Percentiles rank a stretch among this genome's conserved stretches.
Evolutionary conservation across 2,797 vertebrate species (phyloP).

Genomic region (Apogon talboti): DNA sequence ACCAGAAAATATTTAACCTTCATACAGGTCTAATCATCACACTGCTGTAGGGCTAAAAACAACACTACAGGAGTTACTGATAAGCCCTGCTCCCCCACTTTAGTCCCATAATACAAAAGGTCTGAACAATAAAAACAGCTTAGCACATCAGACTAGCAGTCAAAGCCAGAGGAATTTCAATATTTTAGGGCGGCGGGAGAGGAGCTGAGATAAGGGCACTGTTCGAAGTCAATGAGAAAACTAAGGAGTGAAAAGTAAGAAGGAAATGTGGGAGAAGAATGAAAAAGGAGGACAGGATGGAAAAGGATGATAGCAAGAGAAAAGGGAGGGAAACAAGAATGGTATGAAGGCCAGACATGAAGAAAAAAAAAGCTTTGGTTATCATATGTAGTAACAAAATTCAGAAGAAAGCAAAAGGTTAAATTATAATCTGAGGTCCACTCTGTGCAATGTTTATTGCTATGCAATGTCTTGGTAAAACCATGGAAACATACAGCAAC

Average conservation of each 20-base stretch:
- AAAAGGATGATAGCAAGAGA: slow-evolving; percentile 10
- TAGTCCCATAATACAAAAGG: slow-evolving; percentile 20
- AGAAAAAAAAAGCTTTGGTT: slow-evolving; percentile 28
- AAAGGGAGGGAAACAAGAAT: slow-evolving; percentile 3
- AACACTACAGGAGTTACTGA: slow-evolving; percentile 49
- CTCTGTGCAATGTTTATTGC: slow-evolving; percentile 79
- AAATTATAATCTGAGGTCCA: slow-evolving; percentile 62
- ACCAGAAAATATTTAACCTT: slow-evolving; percentile 74
- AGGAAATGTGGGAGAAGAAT: slow-evolving; percentile 18
- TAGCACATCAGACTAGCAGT: slow-evolving; percentile 33
- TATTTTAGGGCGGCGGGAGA: slow-evolving; percentile 59
- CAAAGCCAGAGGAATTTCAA: slow-evolving; percentile 74
- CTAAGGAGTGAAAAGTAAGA: slow-evolving; percentile 16
- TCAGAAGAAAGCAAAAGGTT: slow-evolving; percentile 20
- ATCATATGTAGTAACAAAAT: slow-evolving; percentile 9
- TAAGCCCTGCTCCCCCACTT: slow-evolving; percentile 43
- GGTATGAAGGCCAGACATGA: neutral
- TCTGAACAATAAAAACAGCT: slow-evolving; percentile 66
- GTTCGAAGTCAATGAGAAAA: slow-evolving; percentile 13
- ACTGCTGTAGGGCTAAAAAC: slow-evolving; percentile 40
- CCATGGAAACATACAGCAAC: slow-evolving; percentile 57
- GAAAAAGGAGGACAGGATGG: slow-evolving; percentile 1
- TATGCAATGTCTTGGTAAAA: slow-evolving; percentile 62
- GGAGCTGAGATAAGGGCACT: slow-evolving; percentile 24
- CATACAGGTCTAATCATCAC: slow-evolving; percentile 66